These are phyloP conservation scores for Rhabdophis nuchalis DNA, from an alignment of 2,797 vertebrate species.

Conservation along the genomic window DNA sequence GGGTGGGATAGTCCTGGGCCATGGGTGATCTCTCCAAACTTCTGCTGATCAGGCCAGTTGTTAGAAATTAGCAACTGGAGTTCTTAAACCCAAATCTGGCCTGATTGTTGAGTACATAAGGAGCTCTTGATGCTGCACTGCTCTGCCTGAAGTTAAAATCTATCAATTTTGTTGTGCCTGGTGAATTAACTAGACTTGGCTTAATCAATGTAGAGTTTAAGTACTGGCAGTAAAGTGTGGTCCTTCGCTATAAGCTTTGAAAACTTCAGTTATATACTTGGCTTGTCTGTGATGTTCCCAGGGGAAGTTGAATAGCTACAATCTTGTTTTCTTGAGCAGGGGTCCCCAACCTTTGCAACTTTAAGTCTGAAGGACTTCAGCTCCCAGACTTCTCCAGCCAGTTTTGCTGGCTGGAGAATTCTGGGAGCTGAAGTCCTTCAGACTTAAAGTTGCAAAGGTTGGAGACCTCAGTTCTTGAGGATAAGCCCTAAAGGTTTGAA, in stretches of 20 bases:
- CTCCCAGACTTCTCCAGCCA: too few species aligned
- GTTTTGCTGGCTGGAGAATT: too few species aligned
- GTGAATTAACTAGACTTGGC: background rate
- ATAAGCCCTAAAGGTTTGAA: background rate
- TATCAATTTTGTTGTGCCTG: background rate
- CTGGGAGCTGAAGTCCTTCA: too few species aligned
- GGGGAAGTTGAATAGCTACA: background rate
- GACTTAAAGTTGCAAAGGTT: too few species aligned
- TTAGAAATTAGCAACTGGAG: background rate
- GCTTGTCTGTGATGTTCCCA: background rate
- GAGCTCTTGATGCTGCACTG: background rate
- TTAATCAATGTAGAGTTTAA: background rate
- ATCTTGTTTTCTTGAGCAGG: too few species aligned
- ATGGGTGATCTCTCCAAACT: too few species aligned
- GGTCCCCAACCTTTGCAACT: too few species aligned
- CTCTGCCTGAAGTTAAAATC: background rate
- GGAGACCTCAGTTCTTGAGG: too few species aligned
- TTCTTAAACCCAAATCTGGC: background rate
- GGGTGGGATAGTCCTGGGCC: background rate
- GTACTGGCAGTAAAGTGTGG: background rate
- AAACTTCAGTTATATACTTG: background rate
- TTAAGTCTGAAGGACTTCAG: too few species aligned
- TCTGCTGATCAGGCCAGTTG: too few species aligned
- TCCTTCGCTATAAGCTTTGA: background rate
- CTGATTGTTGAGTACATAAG: background rate